Percentiles rank a stretch among this genome's conserved stretches.
Conservation (phyloP, 1,140 invertebrate species). For the Leptoteleia sp. region DNA sequence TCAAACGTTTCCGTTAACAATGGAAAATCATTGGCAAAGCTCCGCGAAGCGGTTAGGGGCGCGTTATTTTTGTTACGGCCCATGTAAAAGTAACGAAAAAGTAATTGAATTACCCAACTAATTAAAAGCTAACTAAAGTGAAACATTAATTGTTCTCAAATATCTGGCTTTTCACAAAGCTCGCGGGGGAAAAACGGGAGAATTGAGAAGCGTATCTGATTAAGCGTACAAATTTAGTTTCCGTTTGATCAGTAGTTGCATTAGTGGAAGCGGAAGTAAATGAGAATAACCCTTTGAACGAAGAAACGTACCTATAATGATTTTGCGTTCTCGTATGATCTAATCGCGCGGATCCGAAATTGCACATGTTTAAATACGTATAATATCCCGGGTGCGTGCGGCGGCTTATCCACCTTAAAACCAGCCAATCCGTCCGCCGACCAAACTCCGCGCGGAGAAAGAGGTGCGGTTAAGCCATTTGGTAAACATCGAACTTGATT, state of each 20-base stretch:
- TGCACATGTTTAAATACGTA: slow-evolving; percentile 23
- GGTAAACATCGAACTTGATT: slow-evolving; percentile 61
- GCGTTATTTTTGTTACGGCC: too few relatives aligned
- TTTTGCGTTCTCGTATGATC: slow-evolving; percentile 34
- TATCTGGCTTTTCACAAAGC: background rate
- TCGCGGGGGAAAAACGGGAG: slow-evolving; percentile 13
- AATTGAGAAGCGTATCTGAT: slow-evolving; percentile 10
- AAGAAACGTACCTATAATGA: slow-evolving; percentile 52
- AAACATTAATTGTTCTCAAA: slow-evolving; percentile 29
- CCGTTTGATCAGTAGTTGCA: slow-evolving; percentile 34
- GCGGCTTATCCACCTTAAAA: too few relatives aligned
- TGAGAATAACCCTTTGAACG: slow-evolving; percentile 48
- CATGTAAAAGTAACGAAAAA: too few relatives aligned
- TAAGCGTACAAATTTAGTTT: slow-evolving; percentile 30
- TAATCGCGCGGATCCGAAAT: slow-evolving; percentile 14
- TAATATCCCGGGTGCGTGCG: slow-evolving; percentile 10
- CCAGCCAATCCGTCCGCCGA: slow-evolving; percentile 16
- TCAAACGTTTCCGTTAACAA: too few relatives aligned
- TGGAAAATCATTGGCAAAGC: too few relatives aligned
- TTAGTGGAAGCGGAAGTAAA: slow-evolving; percentile 14
- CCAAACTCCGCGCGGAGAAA: too few relatives aligned
- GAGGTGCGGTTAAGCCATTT: slow-evolving; percentile 41
- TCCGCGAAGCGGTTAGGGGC: too few relatives aligned
- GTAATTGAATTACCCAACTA: too few relatives aligned
- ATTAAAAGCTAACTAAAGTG: background rate